Evolutionary conservation across 2,888 invertebrate genomes (phyloP).

Genomic region (Aphidoletes aphidimyza): DNA sequence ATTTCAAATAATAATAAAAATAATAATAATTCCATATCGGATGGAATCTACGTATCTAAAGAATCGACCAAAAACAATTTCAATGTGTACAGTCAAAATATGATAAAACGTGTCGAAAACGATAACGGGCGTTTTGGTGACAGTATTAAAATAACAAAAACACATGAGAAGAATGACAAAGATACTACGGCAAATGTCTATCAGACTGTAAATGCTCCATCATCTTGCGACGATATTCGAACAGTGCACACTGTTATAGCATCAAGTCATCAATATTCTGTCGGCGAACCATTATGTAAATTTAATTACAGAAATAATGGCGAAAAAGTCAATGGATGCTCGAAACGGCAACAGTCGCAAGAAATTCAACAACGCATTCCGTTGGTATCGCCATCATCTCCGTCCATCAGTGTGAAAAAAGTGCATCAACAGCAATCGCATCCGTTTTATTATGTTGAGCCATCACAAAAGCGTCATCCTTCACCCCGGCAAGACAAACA

Average conservation of each 20-base stretch:
- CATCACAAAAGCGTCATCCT: constrained; percentile 18
- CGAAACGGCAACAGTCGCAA: constrained; percentile 28
- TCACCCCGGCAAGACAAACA: constrained; percentile 22
- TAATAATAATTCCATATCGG: background rate
- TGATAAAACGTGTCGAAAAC: constrained; percentile 39
- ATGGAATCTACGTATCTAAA: constrained; percentile 28
- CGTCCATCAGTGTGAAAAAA: background rate
- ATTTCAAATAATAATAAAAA: constrained; percentile 17
- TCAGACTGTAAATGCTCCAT: constrained; percentile 25
- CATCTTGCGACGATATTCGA: background rate
- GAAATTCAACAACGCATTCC: constrained; percentile 2
- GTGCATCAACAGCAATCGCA: constrained; percentile 3
- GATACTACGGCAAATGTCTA: background rate
- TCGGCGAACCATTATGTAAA: constrained; percentile 45
- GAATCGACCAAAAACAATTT: constrained; percentile 43
- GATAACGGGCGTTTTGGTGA: background rate
- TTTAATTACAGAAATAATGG: constrained; percentile 7
- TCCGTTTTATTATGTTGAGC: constrained; percentile 52
- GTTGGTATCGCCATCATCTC: constrained; percentile 43
- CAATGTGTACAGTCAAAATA: constrained; percentile 27
- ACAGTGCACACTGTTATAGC: background rate
- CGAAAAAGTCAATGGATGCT: constrained; percentile 34
- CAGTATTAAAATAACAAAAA: constrained; percentile 24
- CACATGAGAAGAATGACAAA: background rate
- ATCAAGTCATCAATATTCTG: constrained; percentile 31